These are phyloP conservation scores for Mythimna impura DNA, from an alignment of 2,888 invertebrate genomes.

Conservation along the genomic window DNA sequence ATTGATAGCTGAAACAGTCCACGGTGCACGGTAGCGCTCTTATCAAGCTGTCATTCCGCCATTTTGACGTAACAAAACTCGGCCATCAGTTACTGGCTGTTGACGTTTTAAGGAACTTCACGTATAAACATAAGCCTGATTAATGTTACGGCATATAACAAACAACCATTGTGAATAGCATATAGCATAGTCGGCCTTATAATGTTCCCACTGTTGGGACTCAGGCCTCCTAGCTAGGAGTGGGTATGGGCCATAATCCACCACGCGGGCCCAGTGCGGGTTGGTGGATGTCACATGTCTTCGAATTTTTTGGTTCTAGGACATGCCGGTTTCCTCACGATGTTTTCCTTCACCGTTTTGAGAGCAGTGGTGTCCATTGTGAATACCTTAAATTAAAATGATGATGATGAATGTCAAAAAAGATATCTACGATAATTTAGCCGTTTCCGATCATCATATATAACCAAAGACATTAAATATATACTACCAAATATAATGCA, in stretches of 20 bases:
- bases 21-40: neutral
- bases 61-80: conserved; percentile 21
- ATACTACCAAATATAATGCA: too few relatives aligned
- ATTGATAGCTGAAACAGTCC: conserved; percentile 14
- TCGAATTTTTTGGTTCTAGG: too few relatives aligned
- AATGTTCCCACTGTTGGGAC: too few relatives aligned
- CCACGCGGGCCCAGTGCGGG: too few relatives aligned
- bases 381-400: too few relatives aligned
- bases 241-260: too few relatives aligned
- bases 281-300: too few relatives aligned
- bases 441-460: neutral
- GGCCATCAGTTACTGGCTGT: conserved; percentile 19
- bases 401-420: neutral
- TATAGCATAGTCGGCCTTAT: too few relatives aligned
- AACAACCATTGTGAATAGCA: neutral
- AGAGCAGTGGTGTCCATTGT: too few relatives aligned
- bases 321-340: too few relatives aligned
- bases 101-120: conserved; percentile 8
- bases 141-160: neutral
- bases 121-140: neutral
- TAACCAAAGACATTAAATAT: neutral
- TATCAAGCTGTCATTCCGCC: conserved; percentile 15
- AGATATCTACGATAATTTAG: neutral
- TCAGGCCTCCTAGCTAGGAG: too few relatives aligned
- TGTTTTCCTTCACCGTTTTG: too few relatives aligned